phyloP scores from a whole-genome alignment of 2,888 invertebrate species.

The Formica aserva region DNA sequence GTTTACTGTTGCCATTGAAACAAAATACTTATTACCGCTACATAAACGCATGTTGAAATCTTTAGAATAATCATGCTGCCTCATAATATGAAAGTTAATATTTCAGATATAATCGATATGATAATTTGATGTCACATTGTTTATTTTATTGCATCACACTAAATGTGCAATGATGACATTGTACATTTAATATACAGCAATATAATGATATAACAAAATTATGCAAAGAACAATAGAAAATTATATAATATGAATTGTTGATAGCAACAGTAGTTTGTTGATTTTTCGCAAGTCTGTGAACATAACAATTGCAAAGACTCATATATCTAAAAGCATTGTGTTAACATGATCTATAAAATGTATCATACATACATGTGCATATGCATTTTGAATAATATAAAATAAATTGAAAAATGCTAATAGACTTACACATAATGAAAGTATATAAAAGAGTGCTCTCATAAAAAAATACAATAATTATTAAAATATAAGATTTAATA shows the following conservation, averaged over 20 bases:
- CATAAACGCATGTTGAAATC: not conserved
- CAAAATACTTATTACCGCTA: conserved; percentile 17
- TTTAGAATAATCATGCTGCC: conserved; percentile 17
- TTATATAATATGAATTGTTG: conserved; percentile 29
- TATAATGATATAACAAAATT: conserved; percentile 5
- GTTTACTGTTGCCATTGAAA: conserved; percentile 31
- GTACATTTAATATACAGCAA: not conserved
- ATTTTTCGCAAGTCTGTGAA: conserved; percentile 10
- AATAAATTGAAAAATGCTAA: not conserved
- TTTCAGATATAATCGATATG: conserved; percentile 19
- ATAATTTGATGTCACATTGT: conserved; percentile 11
- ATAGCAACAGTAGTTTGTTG: not conserved
- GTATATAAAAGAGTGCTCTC: conserved; percentile 9
- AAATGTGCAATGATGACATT: conserved; percentile 10
- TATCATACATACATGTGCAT: not conserved
- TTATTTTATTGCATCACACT: conserved; percentile 41
- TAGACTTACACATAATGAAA: conserved; percentile 9
- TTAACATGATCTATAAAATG: not conserved
- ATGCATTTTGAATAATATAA: conserved; percentile 28
- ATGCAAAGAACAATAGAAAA: not conserved
- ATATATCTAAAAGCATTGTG: not conserved
- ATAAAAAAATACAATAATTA: conserved; percentile 20
- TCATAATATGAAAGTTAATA: conserved; percentile 12
- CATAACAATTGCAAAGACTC: not conserved
- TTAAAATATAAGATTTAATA: conserved; percentile 23